Evolutionary conservation across 2,888 invertebrate genomes (phyloP).

Genomic region (Brachyptera risi): DNA sequence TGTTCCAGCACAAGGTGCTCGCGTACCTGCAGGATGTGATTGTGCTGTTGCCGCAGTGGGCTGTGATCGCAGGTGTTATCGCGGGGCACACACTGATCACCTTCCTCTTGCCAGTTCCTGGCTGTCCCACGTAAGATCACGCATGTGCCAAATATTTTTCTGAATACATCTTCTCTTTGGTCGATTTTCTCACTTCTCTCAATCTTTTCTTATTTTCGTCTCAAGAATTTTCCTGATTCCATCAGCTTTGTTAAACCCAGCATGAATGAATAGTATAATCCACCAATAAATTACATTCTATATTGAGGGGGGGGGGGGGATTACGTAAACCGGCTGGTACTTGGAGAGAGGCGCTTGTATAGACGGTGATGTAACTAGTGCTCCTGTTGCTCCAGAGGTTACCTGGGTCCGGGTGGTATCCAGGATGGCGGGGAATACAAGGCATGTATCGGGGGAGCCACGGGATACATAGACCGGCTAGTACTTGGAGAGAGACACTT

Average conservation of each 20-base stretch:
- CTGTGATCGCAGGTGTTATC: conserved; percentile 16
- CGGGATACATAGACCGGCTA: conserved; percentile 49
- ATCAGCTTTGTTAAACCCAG: too few species aligned
- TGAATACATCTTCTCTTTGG: too few species aligned
- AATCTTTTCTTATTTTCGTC: too few species aligned
- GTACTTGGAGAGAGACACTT: conserved; percentile 47
- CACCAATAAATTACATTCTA: too few species aligned
- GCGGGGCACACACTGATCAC: conserved; percentile 39
- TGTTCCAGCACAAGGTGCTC: conserved; percentile 37
- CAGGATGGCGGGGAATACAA: conserved; percentile 39
- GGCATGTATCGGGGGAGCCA: conserved; percentile 52
- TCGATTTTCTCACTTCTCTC: too few species aligned
- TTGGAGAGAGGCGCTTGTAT: too few species aligned
- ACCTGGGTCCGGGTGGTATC: conserved; percentile 52
- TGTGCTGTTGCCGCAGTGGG: conserved; percentile 38
- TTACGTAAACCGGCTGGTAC: too few species aligned
- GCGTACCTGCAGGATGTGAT: conserved; percentile 42
- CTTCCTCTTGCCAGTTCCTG: conserved; percentile 41
- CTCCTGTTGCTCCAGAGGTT: conserved; percentile 46
- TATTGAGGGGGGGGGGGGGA: too few species aligned
- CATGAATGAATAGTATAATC: too few species aligned
- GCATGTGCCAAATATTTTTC: too few species aligned
- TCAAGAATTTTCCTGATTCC: too few species aligned
- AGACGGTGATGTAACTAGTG: too few species aligned
- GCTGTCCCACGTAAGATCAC: conserved; percentile 44